Evolutionary conservation across 2,888 invertebrate genomes (phyloP).

Genomic region (Amphipyra berbera): DNA sequence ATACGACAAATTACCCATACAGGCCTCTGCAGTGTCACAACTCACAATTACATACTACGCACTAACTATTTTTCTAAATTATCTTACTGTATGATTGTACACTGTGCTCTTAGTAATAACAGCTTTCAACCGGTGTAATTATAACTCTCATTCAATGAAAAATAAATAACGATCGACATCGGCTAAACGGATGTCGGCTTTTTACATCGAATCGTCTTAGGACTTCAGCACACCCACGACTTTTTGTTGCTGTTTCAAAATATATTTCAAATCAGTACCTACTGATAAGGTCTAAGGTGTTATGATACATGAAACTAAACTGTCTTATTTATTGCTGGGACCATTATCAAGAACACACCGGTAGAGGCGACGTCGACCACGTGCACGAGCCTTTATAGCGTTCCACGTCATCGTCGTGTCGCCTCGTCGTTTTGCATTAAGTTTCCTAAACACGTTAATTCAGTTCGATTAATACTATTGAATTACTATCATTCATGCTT

Average conservation of each 20-base stretch:
- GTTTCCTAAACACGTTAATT: conserved; percentile 7
- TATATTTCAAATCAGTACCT: not conserved
- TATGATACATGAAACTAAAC: too few species aligned
- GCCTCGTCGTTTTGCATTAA: not conserved
- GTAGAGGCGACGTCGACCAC: not conserved
- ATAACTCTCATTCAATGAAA: conserved; percentile 36
- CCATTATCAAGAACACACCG: conserved; percentile 1
- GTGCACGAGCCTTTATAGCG: not conserved
- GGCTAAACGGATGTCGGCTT: conserved; percentile 13
- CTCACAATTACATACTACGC: not conserved
- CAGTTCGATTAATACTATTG: not conserved
- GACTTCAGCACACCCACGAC: not conserved
- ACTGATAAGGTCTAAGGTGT: too few species aligned
- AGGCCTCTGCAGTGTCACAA: not conserved
- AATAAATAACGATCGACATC: conserved; percentile 41
- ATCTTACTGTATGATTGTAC: conserved; percentile 12
- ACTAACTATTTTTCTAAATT: not conserved
- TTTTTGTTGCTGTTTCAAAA: not conserved
- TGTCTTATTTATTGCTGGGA: too few species aligned
- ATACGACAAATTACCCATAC: too few species aligned
- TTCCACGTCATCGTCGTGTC: not conserved
- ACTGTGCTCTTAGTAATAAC: conserved; percentile 29
- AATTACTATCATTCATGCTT: not conserved
- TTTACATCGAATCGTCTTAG: conserved; percentile 1
- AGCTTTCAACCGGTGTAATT: conserved; percentile 35